These are phyloP conservation scores for Drosophila sechellia DNA, from an alignment of 1,140 invertebrate genomes.

Conservation along the genomic window DNA sequence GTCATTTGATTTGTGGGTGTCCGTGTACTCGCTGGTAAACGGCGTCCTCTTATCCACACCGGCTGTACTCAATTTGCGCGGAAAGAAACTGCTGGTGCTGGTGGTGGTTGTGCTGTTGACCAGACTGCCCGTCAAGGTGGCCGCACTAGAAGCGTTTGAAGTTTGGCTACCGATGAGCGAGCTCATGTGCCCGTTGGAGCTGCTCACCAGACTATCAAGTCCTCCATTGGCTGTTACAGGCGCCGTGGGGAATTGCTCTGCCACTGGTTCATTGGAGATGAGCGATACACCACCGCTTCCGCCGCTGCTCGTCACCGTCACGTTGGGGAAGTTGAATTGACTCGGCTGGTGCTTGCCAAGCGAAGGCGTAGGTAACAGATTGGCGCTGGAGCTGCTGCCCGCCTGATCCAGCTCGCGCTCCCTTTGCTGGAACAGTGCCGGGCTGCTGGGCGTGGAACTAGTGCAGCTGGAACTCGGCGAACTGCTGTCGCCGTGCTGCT, in stretches of 20 bases:
- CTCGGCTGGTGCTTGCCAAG: slow-evolving; percentile 84
- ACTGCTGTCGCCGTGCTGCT: slow-evolving; percentile 90
- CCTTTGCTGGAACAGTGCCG: slow-evolving; percentile 88
- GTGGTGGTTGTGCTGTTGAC: slow-evolving; percentile 52
- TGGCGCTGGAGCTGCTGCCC: slow-evolving; percentile 75
- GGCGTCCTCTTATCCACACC: slow-evolving; percentile 74
- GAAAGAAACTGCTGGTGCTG: slow-evolving; percentile 66
- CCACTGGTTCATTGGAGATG: slow-evolving; percentile 49
- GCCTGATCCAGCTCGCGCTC: slow-evolving; percentile 59
- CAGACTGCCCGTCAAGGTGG: slow-evolving; percentile 56
- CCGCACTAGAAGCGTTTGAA: slow-evolving; percentile 56
- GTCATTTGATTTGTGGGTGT: slow-evolving; percentile 91
- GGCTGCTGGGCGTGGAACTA: slow-evolving; percentile 97
- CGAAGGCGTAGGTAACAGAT: slow-evolving; percentile 29
- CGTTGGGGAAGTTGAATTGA: slow-evolving; percentile 94
- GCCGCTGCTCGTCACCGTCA: slow-evolving; percentile 66
- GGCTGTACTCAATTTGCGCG: slow-evolving; percentile 74
- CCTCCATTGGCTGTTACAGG: slow-evolving; percentile 13
- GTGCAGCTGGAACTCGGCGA: slow-evolving; percentile 98
- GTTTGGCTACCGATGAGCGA: slow-evolving; percentile 58
- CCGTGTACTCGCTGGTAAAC: slow-evolving; percentile 86
- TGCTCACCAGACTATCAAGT: slow-evolving; percentile 38
- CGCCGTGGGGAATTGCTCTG: neutral
- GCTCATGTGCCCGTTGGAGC: slow-evolving; percentile 45
- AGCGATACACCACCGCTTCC: slow-evolving; percentile 36